Percentiles rank a stretch among this genome's conserved stretches.
Conservation (phyloP, 2,888 invertebrate genomes). For the Spodoptera littoralis region DNA sequence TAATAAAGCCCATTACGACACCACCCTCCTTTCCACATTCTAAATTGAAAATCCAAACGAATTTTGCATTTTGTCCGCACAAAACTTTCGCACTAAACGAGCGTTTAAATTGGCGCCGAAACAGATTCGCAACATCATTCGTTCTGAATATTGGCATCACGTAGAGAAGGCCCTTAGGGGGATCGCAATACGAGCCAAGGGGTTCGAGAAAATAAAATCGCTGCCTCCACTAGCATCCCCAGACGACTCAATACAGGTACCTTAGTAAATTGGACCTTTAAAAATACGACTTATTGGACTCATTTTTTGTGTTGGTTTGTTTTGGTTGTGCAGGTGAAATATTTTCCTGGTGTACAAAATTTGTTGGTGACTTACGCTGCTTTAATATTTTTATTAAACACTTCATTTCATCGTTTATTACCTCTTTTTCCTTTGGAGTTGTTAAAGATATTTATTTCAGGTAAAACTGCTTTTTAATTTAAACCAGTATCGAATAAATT, state of each 20-base stretch:
- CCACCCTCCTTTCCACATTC: slow-evolving; percentile 59
- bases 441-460: too few relatives aligned
- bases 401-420: too few relatives aligned
- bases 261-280: slow-evolving; percentile 81
- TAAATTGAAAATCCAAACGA: slow-evolving; percentile 76
- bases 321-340: slow-evolving; percentile 19
- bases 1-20: slow-evolving; percentile 54
- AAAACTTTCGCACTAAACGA: slow-evolving; percentile 73
- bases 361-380: not conserved
- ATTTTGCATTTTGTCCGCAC: slow-evolving; percentile 61
- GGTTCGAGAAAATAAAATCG: slow-evolving; percentile 82
- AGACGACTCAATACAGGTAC: slow-evolving; percentile 80
- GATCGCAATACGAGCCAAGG: slow-evolving; percentile 76
- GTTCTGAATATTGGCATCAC: slow-evolving; percentile 85
- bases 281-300: slow-evolving; percentile 62
- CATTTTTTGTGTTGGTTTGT: slow-evolving; percentile 47
- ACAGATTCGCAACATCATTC: slow-evolving; percentile 84
- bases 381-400: too few relatives aligned
- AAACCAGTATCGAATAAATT: too few relatives aligned
- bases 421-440: too few relatives aligned
- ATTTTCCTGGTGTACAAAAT: not conserved
- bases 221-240: slow-evolving; percentile 78
- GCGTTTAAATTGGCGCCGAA: slow-evolving; percentile 78
- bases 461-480: too few relatives aligned
- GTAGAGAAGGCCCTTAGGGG: slow-evolving; percentile 82